These are phyloP conservation scores for Malurus leucopterus DNA, from an alignment of 2,797 vertebrate genomes.

Conservation along the genomic window DNA sequence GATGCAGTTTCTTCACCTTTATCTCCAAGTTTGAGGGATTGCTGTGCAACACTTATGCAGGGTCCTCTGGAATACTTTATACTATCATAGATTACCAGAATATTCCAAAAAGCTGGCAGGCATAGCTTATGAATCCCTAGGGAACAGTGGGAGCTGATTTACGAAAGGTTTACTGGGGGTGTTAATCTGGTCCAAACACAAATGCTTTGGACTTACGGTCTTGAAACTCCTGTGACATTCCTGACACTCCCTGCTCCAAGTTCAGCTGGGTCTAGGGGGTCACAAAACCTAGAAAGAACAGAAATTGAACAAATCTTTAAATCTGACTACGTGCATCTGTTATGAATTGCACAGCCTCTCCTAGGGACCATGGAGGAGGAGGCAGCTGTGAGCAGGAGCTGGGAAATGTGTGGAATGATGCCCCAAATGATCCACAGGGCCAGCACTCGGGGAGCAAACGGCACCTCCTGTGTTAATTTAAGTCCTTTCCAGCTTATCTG, in stretches of 20 bases:
- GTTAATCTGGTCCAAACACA: neutral
- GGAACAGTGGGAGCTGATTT: neutral
- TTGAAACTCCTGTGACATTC: neutral
- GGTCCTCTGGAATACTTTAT: neutral
- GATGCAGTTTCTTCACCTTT: neutral
- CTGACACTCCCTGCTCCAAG: neutral
- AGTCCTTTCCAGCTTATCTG: neutral
- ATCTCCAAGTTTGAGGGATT: neutral
- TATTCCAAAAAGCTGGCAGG: neutral
- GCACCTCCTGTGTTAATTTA: neutral
- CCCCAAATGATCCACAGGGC: neutral
- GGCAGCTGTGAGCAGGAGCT: neutral
- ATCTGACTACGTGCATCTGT: neutral
- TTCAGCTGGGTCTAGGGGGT: neutral
- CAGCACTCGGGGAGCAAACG: neutral
- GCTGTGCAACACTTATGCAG: neutral
- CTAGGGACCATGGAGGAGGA: fast-evolving
- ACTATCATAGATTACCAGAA: neutral
- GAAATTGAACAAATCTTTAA: neutral
- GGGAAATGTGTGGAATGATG: too few relatives aligned
- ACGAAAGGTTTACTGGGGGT: neutral
- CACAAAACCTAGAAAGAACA: neutral
- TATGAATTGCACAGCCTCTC: neutral
- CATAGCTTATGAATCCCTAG: neutral
- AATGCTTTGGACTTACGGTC: neutral